Evolutionary conservation across 2,888 invertebrate species (phyloP), one percentile per base, ranked within the genome.

Genomic region (Diarsia dahlii): DNA sequence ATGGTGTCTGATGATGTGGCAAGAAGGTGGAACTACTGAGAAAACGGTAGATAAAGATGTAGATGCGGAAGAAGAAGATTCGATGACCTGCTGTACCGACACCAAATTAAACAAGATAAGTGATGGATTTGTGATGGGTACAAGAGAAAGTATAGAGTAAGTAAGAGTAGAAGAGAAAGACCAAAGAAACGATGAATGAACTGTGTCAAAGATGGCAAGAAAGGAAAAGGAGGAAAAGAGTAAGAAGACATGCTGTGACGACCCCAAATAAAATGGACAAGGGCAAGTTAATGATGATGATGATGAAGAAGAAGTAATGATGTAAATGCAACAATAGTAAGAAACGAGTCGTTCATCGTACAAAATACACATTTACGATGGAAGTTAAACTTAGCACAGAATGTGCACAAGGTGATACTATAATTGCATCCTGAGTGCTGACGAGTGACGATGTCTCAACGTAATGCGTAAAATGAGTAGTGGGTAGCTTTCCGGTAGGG

Each of bases 391-490:
- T 68, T 68, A 28, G 39, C 28, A 52, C n/a, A n/a, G 48, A 58
- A 34, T 18, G n/a, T 45, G 58, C 18, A 50, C 76, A 62, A 45
- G 52, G 13, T 62, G 12, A 45, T 45, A 72, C 68, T 50, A 56
- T 34, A 52, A 63, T 58, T 50, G 15, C 39, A 66, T 28, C 34
- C 48, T 62, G 28, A 52, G 12, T 65, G 15, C 20, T n/a, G 63
- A 50, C 39, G 48, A 76, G 39, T 77, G 62, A 63, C 48, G 23
- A n/a, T 28, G 34, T 13, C 23, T 34, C 13, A 48, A 18, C 5
- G 13, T 78, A 50, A 78, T n/a, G n/a, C 18, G 20, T 62, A 46
- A 34, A 65, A 65, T 69, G 58, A 45, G 34, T 18, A 48, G 80
- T 74, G 79, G 58, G 60, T 48, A 45, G 80, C 9, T 23, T 45